A percentile compares a stretch with the other conserved stretches of the same genome.
phyloP scores from a whole-genome alignment of 2,888 invertebrate species.

The Coelopa pilipes region DNA sequence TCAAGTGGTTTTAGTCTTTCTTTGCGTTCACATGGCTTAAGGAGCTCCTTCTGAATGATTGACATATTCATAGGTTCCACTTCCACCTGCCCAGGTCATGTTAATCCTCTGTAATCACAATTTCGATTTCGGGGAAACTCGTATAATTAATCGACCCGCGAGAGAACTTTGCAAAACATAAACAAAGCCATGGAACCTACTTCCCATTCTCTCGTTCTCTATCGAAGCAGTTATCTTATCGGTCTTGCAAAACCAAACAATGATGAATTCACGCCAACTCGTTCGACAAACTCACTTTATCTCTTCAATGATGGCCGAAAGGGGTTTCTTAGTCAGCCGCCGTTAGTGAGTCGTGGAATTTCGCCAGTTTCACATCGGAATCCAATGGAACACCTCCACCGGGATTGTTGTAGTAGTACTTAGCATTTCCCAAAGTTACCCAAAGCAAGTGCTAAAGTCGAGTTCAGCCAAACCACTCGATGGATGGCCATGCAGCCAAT shows the following conservation, averaged over 20 bases:
- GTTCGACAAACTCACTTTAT: conserved; percentile 2
- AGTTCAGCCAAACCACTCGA: conserved; percentile 10
- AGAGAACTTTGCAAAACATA: not conserved
- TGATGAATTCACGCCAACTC: conserved; percentile 42
- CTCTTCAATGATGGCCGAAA: not conserved
- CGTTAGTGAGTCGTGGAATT: conserved; percentile 41
- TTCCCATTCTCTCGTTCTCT: too few species aligned
- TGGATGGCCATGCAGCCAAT: conserved; percentile 55
- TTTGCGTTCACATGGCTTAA: not conserved
- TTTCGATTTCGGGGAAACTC: not conserved
- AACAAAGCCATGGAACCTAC: not conserved
- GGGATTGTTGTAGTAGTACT: too few species aligned
- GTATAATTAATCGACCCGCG: not conserved
- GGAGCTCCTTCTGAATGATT: not conserved
- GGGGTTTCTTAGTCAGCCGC: conserved; percentile 27
- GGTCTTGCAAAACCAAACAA: conserved; percentile 25
- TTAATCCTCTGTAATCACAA: too few species aligned
- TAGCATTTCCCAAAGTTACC: too few species aligned
- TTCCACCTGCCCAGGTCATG: too few species aligned
- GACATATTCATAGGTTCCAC: not conserved
- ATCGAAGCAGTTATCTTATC: conserved; percentile 50
- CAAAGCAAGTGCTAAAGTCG: too few species aligned
- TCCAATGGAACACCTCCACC: conserved; percentile 10
- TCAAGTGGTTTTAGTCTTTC: not conserved
- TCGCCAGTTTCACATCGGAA: conserved; percentile 40